Base-by-base conservation (phyloP, 2,888 invertebrate species). In the Dromius quadrimaculatus region DNA sequence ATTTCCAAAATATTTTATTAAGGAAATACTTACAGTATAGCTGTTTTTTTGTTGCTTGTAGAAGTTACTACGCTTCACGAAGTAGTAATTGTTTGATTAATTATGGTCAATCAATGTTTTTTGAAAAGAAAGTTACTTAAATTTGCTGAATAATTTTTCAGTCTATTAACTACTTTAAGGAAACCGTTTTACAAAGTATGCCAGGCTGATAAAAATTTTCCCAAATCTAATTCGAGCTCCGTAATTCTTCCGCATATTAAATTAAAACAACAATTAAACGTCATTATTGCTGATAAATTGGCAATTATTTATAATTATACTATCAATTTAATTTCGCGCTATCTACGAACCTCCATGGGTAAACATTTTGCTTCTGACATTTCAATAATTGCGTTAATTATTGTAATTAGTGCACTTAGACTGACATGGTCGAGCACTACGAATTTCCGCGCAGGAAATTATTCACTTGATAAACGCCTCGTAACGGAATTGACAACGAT, bases 261-360 rank as follows among this genome's bases (percentile, higher is more conserved):
- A 69, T 69, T 69, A 69, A 69, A 59, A 59, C 59, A 69, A 61
- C 61, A 69, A 69, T 69, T 69, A 69, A 69, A 45, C 45, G 69
- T 45, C 45, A 69, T 69, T 69, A 69, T 28, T 22, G 61, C 57
- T 66, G 69, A 69, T 69, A 69, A 69, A 69, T 69, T 32, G 69
- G 32, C 59, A 69, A 69, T 69, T 69, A 69, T 59, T 41, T 28
- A 57, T 43, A 69, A 69, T 69, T 69, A 69, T 28, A 69, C 45
- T 62, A 62, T 62, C 62, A 43, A 17, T 43, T 41, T 22, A 43
- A 62, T 62, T 62, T 62, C 43, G 62, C 38, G 38, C 62, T 62
- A 62, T 62, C 62, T 22, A 8, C 19, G 23, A 28, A 19, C 23
- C 50, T 28, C 50, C 36, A 19, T 47, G 47, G 13, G 47, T 47